Evolutionary conservation across 2,888 invertebrate species (phyloP), one percentile per base, ranked within the genome.

Genomic region (Linnaemya vulpina): DNA sequence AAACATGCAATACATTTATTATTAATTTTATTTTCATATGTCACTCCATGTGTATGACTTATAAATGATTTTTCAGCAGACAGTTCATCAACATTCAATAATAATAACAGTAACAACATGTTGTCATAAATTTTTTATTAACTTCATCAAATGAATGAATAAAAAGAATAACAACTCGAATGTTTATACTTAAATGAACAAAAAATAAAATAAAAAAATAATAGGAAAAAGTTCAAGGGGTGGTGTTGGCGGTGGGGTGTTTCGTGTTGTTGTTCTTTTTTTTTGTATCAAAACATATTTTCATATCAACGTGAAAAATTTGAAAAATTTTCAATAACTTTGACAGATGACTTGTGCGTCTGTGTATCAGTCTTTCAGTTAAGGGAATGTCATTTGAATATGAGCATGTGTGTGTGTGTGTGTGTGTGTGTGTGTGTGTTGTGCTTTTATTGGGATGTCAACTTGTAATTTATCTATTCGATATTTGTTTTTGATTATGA

Each of bases 11-110:
- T 60, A 58, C 38, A 67, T 60, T 73, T 83, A 79, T 76, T 82
- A 70, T 60, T 67, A 68, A 70, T 76, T 82, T 68, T 30, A 71
- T 75, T 58, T 77, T 73, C 77, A 77, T 77, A 77, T 81, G 71
- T 77, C 76, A 78, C 38, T 78, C 17, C 35, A n/a, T 43, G 10
- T 71, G 38, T 65, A 63, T 77, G 82, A 77, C 76, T 73, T 77
- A n/a, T 77, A 75, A 83, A 83, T 83, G 71, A 83, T 83, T 83
- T 80, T 76, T 76, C 71, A 67, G 46, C 84, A 82, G 85, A 82
- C 85, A 85, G 85, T 85, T 85, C 85, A 82, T 85, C 85, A 85
- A 82, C 85, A 85, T 85, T 85, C 85, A 85, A 85, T 85, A 85
- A 79, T 60, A 82, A 58, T 80, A 78, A 71, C 25, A 80, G 17